Base-by-base conservation (phyloP, 2,113 vertebrate genomes). In the Hepsetus odoe region DNA sequence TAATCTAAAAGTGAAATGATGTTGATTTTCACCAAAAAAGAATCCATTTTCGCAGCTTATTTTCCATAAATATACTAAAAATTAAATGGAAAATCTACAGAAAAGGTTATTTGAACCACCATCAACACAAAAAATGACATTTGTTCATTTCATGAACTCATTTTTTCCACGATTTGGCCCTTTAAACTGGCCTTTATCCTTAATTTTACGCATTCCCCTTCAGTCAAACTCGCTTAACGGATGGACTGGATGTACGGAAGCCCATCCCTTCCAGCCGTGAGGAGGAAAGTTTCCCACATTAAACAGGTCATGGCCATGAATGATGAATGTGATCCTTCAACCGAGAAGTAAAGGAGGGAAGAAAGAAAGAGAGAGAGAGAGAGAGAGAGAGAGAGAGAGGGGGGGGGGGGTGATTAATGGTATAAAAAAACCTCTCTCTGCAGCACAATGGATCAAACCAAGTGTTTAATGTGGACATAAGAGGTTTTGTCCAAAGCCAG, bases 221-320 rank as follows among this genome's bases (percentile, higher is more conserved):
- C 26, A 58, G 20, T 22, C 26, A 32, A 16, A 59, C 10, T 16
- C 0, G 3, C 12, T 32, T 2, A 11, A 16, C n/a, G n/a, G 3
- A 62, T 20, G 14, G 30, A 16, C 16, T 20, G 13, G 3, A 62
- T 14, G 26, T 16, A 30, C 30, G 13, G 62, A 14, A 20, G 30
- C 26, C 58, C 14, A 5, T 61, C 26, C 26, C 53, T 46, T 77
- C 40, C 22, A 18, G 73, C 58, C 28, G 59, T 82, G 42, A 30
- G 82, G 83, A 72, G 49, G 87, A 85, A 81, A 77, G 81, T 70
- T 78, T 77, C 58, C 87, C 83, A 87, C 46, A 90, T 90, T 81
- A 90, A 92, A 90, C 88, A 87, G 87, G 88, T 89, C 88, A 87
- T 67, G 64, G 53, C 12, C 79, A 88, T 88, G 86, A 92, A 91